A percentile compares a stretch with the other conserved stretches of the same genome.
phyloP scores from a whole-genome alignment of 1,140 invertebrate species.

The Riptortus pedestris region DNA sequence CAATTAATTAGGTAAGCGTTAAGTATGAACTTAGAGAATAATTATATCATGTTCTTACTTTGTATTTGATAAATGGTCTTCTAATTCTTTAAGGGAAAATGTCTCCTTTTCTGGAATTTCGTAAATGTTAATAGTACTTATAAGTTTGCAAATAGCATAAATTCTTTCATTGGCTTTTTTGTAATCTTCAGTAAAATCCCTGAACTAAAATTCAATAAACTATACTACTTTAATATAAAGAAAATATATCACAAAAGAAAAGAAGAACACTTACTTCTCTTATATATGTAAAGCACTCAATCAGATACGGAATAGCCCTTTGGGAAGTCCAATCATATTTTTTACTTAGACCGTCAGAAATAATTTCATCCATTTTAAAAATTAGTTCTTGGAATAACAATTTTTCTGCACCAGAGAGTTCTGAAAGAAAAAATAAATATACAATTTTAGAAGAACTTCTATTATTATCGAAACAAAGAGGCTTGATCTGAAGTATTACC shows the following conservation, averaged over 20 bases:
- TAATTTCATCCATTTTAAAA: conserved; percentile 31
- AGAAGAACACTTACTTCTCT: neutral
- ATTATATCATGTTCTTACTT: no score
- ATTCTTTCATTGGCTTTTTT: conserved; percentile 67
- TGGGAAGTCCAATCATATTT: neutral
- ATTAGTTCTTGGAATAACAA: conserved; percentile 47
- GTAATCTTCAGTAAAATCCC: conserved; percentile 64
- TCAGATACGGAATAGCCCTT: neutral
- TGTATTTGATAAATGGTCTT: neutral
- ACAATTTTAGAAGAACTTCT: no score
- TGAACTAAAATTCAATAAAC: conserved; percentile 40
- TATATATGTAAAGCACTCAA: neutral
- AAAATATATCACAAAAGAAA: neutral
- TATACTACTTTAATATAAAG: neutral
- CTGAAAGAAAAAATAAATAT: neutral
- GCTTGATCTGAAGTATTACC: no score
- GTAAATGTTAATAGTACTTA: conserved; percentile 42
- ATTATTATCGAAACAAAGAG: no score
- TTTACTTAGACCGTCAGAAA: neutral
- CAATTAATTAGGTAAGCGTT: no score
- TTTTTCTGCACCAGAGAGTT: neutral
- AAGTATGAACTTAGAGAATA: no score
- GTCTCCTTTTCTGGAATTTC: neutral
- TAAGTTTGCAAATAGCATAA: conserved; percentile 60
- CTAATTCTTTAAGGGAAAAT: neutral